phyloP scores from a whole-genome alignment of 2,113 vertebrate species.

The Alces alces region DNA sequence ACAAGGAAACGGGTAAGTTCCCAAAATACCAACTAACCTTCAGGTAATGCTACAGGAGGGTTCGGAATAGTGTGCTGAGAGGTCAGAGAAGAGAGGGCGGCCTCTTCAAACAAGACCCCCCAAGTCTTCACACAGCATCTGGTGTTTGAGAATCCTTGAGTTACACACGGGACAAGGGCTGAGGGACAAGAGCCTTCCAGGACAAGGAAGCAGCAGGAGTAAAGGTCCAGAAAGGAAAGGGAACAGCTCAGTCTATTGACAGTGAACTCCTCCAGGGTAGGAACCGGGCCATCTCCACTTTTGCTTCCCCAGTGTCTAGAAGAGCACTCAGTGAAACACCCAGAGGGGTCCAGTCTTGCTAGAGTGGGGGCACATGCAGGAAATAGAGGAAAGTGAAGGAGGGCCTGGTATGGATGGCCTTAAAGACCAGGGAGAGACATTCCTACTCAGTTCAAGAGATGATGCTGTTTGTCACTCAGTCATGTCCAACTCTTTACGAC shows the following conservation, averaged over 20 bases:
- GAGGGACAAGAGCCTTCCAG: background rate
- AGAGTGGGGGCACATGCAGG: fast-evolving
- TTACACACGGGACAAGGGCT: background rate
- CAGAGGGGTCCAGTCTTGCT: background rate
- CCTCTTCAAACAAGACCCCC: background rate
- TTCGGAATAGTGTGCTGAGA: background rate
- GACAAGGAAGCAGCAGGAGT: background rate
- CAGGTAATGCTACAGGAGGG: background rate
- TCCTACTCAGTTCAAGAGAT: background rate
- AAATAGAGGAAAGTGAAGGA: background rate
- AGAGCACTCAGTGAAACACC: background rate
- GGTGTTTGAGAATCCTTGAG: background rate
- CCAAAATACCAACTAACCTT: background rate
- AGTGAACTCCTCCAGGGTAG: background rate
- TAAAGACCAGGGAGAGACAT: background rate
- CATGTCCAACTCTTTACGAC: background rate
- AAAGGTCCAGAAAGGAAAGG: background rate
- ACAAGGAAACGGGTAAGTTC: background rate
- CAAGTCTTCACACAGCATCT: background rate
- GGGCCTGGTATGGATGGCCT: background rate
- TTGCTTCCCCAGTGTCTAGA: background rate
- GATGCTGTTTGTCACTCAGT: background rate
- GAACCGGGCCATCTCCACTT: background rate
- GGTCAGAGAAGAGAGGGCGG: background rate
- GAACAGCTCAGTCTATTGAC: background rate